phyloP scores from a whole-genome alignment of 1,140 invertebrate species.

The Pentalonia nigronervosa region DNA sequence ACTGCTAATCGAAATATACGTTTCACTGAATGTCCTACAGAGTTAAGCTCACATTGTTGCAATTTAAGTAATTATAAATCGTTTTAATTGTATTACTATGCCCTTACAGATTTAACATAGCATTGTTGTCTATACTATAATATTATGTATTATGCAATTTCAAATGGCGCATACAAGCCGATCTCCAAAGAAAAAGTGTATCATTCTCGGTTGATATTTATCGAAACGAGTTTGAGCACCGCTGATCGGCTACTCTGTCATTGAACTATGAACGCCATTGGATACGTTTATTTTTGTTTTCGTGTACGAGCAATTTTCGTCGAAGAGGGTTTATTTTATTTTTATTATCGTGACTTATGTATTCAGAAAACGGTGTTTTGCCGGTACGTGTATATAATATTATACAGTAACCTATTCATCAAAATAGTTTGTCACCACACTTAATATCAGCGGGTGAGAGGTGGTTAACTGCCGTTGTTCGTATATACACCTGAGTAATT shows the following conservation, averaged over 20 bases:
- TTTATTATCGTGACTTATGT: not conserved
- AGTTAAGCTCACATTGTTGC: not conserved
- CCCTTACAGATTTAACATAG: not conserved
- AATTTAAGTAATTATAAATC: not conserved
- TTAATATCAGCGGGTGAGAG: not conserved
- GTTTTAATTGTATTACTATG: not conserved
- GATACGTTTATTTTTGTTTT: not conserved
- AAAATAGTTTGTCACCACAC: not conserved
- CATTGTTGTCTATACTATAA: not conserved
- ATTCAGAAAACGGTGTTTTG: not conserved
- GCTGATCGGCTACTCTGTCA: not conserved
- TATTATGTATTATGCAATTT: not conserved
- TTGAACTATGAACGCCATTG: not conserved
- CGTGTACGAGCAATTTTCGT: not conserved
- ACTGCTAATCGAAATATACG: not conserved
- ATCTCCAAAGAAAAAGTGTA: not conserved
- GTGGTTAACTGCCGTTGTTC: not conserved
- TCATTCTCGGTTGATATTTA: not conserved
- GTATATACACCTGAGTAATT: not conserved
- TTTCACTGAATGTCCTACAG: not conserved
- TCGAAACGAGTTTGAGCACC: not conserved
- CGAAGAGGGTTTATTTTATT: not conserved
- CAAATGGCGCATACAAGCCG: not conserved
- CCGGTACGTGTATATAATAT: not conserved
- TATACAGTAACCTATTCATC: not conserved